Base-by-base conservation (phyloP, 92 coral and sea anemone species). In the Diadumene lineata region DNA sequence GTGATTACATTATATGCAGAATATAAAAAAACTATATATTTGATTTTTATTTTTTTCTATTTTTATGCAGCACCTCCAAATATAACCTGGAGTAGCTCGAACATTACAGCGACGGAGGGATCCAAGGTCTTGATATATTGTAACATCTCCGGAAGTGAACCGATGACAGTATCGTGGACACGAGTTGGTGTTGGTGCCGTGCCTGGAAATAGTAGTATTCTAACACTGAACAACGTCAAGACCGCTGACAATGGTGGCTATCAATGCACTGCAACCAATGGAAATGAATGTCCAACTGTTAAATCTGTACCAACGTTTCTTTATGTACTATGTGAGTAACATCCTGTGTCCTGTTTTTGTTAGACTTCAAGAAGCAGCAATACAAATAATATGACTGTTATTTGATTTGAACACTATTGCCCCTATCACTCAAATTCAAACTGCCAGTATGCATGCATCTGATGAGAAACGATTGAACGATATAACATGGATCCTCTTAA, bases 51-150 rank as follows among this genome's bases (percentile, higher is more conserved):
- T n/a, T n/a, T n/a, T n/a, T n/a, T n/a, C n/a, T n/a, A n/a, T n/a
- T n/a, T n/a, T n/a, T n/a, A n/a, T n/a, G n/a, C n/a, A 56, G 62
- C 62, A 22, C 62, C 62, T 56, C 62, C 62, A 56, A 56, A 56
- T 19, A 56, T 56, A 56, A 56, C 62, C 7, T 25, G 62, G 62
- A 19, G 28, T 17, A 19, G 24, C 28, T 25, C 62, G 10, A 56
- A 56, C 19, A 56, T 19, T 7, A 56, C 62, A 4, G 18, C 28
- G 7, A 22, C 19, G 24, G 62, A 56, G 62, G 62, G 62, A 56
- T 56, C 62, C 62, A 56, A 17, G 28, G 23, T 56, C 19, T 25
- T 56, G 23, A 19, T 56, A 19, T 7, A 22, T 7, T 56, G 62
- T 56, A 56, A 56, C 62, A 25, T 25, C 7, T 7, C 62, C 23